Base-by-base conservation (phyloP, 2,888 invertebrate genomes). In the Microctonus hyperodae region DNA sequence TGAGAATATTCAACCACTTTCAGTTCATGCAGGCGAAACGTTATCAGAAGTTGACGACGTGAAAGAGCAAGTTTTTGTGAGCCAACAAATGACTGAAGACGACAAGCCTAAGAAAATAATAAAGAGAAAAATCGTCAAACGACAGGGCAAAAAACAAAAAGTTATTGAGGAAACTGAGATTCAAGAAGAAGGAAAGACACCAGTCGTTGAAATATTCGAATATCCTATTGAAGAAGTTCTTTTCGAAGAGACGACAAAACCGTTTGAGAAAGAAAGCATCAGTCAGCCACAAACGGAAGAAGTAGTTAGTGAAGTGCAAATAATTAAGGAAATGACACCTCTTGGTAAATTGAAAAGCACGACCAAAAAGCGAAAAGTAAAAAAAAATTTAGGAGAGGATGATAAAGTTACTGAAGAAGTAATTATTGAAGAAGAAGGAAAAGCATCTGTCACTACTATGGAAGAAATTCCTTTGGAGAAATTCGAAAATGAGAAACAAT, bases 121-220 rank as follows among this genome's bases (percentile, higher is more conserved):
- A 5, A 28, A 28, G 28, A 28, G 7, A 28, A 77, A 74, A 16
- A 69, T 79, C 7, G 76, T 78, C n/a, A 84, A 81, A 62, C 77
- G 80, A n/a, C 80, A 77, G 28, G 78, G 74, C 13, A 68, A 70
- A 20, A 73, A 74, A 20, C 75, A 75, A 65, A 74, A 76, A 66
- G 74, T 76, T 1, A 79, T 76, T 0, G 76, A 79, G 70, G 75
- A 79, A 35, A 75, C 78, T 9, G 77, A 75, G 48, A 74, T 80
- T 37, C 74, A 81, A 68, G 78, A 81, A 76, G 75, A 78, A 72
- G 78, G 76, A 51, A 71, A 79, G 70, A 68, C 76, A 73, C 80
- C 78, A 33, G 66, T 70, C 1, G 62, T 70, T 10, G 72, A 88
- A 75, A 81, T 83, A 7, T 7, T 28, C 0, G 73, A 75, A 61